Evolutionary conservation across 2,888 invertebrate genomes (phyloP), one percentile per base, ranked within the genome.

Genomic region (Drosophila buzzatii): DNA sequence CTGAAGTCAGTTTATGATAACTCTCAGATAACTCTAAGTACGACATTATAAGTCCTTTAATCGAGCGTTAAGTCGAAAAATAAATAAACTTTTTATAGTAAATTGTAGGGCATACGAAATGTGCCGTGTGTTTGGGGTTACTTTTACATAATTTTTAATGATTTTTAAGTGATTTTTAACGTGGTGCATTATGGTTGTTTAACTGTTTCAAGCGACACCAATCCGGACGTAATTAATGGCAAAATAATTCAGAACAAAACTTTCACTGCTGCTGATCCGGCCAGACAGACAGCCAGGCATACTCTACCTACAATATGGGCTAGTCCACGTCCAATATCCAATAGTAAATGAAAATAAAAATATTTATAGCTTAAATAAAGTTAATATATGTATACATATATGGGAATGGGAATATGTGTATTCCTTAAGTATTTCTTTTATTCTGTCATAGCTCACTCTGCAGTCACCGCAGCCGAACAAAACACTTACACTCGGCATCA

Each of bases 171-270:
- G 85, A 89, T 80, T 87, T 79, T 84, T 80, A 87, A 86, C 85
- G 51, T 71, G 79, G 59, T 70, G 71, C 79, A 85, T 83, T 88
- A 79, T 61, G 74, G 74, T 49, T 73, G 79, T 73, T 85, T 75
- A 81, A 83, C 81, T 71, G 73, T 68, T 74, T 42, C 62, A 67
- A 49, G 69, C 79, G 66, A 77, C 86, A 86, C 62, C 79, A 85
- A 89, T 85, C 77, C 76, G 44, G 78, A 61, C 77, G 70, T 90
- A 89, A 91, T 91, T 91, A 91, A 91, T 91, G 90, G 90, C 79
- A 70, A 86, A 84, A 89, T 89, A 91, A 91, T 91, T 88, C 81
- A 89, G 77, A 70, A 49, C 60, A 60, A 59, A 60, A 37, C 47
- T 62, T 73, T 18, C 14, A 20, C 20, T 5, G 61, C 55, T 39